Evolutionary conservation across 2,888 invertebrate genomes (phyloP).

Genomic region (Xestia c-nigrum): DNA sequence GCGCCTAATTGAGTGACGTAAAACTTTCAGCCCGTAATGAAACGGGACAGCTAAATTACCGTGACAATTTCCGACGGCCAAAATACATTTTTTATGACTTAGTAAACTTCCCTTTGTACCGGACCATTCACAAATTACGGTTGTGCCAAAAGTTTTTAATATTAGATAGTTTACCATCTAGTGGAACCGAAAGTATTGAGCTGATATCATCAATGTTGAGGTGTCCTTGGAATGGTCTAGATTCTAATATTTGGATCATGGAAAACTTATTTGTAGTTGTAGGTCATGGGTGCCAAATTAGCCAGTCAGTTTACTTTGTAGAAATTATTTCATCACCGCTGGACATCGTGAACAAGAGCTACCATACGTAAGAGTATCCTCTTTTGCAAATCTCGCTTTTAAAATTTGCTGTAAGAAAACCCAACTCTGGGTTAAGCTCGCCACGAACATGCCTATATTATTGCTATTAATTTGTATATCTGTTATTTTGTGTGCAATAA

Average conservation of each 20-base stretch:
- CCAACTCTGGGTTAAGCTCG: too few species aligned
- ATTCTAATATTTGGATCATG: background rate
- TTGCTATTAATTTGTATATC: too few species aligned
- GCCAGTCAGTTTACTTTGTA: background rate
- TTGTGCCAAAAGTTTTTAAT: background rate
- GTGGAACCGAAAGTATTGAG: background rate
- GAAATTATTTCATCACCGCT: background rate
- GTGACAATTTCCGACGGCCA: constrained; percentile 31
- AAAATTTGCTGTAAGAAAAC: too few species aligned
- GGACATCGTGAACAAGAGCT: background rate
- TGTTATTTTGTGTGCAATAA: too few species aligned
- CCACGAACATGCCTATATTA: too few species aligned
- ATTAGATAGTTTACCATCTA: background rate
- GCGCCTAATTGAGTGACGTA: constrained; percentile 23
- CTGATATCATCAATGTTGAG: background rate
- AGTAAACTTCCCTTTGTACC: constrained; percentile 31
- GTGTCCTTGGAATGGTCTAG: background rate
- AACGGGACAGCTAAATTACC: constrained; percentile 26
- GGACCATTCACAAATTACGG: background rate
- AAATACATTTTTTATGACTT: constrained; percentile 39
- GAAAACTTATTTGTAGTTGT: too few species aligned
- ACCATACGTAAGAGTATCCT: too few species aligned
- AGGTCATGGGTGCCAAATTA: background rate
- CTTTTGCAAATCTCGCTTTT: too few species aligned
- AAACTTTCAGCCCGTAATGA: constrained; percentile 29